These are phyloP conservation scores for Oreortyx pictus DNA, from an alignment of 2,797 vertebrate genomes.

Conservation along the genomic window DNA sequence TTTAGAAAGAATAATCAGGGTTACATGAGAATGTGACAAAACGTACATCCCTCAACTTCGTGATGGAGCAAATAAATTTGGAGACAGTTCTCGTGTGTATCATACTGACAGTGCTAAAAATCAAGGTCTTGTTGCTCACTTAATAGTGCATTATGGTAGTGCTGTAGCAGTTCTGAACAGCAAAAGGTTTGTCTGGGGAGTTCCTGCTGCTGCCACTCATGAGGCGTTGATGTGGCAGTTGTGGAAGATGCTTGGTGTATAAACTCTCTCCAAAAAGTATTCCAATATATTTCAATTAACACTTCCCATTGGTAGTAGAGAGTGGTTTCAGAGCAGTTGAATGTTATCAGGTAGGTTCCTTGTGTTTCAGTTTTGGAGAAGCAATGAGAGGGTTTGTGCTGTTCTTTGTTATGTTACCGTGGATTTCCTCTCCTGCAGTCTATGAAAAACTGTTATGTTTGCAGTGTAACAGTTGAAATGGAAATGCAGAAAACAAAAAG, in stretches of 20 bases:
- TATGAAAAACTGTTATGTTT: not conserved
- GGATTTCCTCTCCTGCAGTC: not conserved
- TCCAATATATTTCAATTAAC: not conserved
- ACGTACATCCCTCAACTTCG: not conserved
- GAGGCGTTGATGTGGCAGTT: not conserved
- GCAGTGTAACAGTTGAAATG: not conserved
- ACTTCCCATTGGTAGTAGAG: not conserved
- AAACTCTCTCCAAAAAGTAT: not conserved
- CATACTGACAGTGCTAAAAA: not conserved
- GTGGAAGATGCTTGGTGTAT: not conserved
- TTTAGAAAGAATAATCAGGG: slow-evolving; percentile 10
- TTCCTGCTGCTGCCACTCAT: not conserved
- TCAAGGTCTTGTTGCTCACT: not conserved
- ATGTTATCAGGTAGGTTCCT: not conserved
- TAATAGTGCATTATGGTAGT: not conserved
- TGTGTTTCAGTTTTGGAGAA: not conserved
- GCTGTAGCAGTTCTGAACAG: not conserved
- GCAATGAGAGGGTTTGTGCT: not conserved
- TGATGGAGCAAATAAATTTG: slow-evolving; percentile 17
- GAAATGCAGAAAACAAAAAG: not conserved
- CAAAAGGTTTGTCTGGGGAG: not conserved
- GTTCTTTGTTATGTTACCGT: rapidly evolving
- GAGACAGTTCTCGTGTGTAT: not conserved
- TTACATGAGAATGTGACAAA: slow-evolving; percentile 38
- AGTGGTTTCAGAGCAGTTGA: not conserved